phyloP scores from a whole-genome alignment of 2,797 vertebrate genomes.

The Malacoraja senta region DNA sequence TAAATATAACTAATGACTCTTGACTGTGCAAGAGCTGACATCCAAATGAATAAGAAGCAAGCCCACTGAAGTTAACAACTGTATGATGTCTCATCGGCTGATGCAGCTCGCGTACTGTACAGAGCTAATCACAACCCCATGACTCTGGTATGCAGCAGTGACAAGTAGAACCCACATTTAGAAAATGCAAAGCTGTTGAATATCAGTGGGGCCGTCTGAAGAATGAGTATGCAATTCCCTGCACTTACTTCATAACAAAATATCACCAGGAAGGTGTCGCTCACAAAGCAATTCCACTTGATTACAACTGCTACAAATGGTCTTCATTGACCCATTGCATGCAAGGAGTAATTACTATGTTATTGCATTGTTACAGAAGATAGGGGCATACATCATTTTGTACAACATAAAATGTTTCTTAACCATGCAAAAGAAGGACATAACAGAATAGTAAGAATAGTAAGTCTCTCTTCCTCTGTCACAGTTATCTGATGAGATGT shows the following conservation, averaged over 20 bases:
- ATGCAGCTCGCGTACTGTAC: not conserved
- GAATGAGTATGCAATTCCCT: not conserved
- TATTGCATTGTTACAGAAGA: not conserved
- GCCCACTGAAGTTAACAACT: not conserved
- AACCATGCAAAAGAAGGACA: not conserved
- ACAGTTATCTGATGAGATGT: not conserved
- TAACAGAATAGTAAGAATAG: not conserved
- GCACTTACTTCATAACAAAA: not conserved
- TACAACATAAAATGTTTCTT: not conserved
- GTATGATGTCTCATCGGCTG: not conserved
- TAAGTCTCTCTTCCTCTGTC: not conserved
- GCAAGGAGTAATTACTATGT: not conserved
- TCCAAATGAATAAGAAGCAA: not conserved
- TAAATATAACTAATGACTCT: not conserved
- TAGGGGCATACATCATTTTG: not conserved
- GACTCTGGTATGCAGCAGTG: not conserved
- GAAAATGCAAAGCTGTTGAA: not conserved
- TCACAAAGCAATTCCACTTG: not conserved
- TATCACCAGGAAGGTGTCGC: not conserved
- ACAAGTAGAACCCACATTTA: not conserved
- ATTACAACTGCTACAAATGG: not conserved
- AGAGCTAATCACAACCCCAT: not conserved
- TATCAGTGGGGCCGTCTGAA: not conserved
- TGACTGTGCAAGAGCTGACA: not conserved
- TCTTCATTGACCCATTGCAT: not conserved